Evolutionary conservation across 2,797 vertebrate species (phyloP), one percentile per base, ranked within the genome.

Genomic region (Siniperca undulata): DNA sequence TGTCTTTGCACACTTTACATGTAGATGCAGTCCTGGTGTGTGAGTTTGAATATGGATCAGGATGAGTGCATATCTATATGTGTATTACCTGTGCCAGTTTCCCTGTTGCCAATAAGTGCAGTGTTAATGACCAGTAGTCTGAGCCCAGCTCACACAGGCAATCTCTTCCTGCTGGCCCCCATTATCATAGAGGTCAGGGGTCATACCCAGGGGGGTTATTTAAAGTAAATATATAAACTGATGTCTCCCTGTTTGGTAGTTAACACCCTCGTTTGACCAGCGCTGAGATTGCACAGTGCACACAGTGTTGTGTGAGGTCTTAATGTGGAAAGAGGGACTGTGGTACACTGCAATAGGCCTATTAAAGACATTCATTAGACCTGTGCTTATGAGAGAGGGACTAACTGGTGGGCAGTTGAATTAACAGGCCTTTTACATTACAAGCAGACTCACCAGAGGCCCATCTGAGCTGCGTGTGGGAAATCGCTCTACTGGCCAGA

Each of bases 291-390:
- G 95, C 95, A 91, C 90, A 81, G 88, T 88, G 90, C 85, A 70
- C 86, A 88, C 88, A 60, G 89, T 88, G 90, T 93, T 91, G 91
- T 90, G 89, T 80, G 86, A 92, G 86, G 90, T 78, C 90, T 90
- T 95, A 94, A 94, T 94, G 94, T 93, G 93, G 90, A 92, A 76
- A 83, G 85, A 81, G 94, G 94, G 94, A 94, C 86, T 81, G 83
- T 80, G 88, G 79, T 81, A 72, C 48, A 80, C 76, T 55, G 91
- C 93, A 85, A 88, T 89, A 92, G 91, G 92, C 95, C 96, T 95
- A 96, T 96, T 96, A 96, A 96, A 96, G 95, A 94, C 95, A 94
- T 96, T 96, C 96, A 96, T 96, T 96, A 96, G 94, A 92, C 90
- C 92, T 91, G 94, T 87, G 94, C 95, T 96, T 96, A 96, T 96